Percentiles rank a stretch among this genome's conserved stretches.
Conservation (phyloP, 2,113 vertebrate species). For the Leiothrix lutea region DNA sequence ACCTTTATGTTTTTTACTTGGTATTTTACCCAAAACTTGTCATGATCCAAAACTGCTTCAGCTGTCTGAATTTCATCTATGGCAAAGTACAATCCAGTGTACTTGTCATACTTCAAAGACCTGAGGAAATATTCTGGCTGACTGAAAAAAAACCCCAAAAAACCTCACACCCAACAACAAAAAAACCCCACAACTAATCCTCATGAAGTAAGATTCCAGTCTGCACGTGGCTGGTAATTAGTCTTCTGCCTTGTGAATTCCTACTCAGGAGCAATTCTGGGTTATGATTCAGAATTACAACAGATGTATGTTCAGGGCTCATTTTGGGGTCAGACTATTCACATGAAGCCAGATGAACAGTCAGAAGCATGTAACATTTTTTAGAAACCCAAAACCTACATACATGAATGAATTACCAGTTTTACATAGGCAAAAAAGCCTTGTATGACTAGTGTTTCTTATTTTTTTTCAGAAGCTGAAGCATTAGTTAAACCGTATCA, state of each 20-base stretch:
- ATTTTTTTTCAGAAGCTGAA: neutral
- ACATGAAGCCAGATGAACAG: neutral
- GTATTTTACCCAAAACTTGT: conserved; percentile 37
- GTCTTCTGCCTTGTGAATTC: neutral
- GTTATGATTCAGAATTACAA: neutral
- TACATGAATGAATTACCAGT: neutral
- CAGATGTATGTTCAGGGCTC: neutral
- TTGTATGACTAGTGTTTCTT: neutral
- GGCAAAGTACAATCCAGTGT: conserved; percentile 13
- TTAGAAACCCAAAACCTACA: neutral
- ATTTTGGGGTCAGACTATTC: neutral
- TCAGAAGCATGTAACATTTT: neutral
- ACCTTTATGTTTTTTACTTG: neutral
- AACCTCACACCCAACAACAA: neutral
- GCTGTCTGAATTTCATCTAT: conserved; percentile 30
- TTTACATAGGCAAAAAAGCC: neutral
- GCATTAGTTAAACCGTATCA: conserved; percentile 33
- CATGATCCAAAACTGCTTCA: conserved; percentile 40
- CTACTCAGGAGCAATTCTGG: neutral
- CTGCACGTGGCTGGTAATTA: neutral
- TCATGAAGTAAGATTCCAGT: neutral
- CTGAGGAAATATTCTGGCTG: conserved; percentile 28
- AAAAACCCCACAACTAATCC: neutral
- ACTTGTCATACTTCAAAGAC: neutral
- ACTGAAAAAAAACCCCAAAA: neutral